A percentile compares a stretch with the other conserved stretches of the same genome.
Conservation (phyloP, 2,113 vertebrate species). For the Heterochromis multidens region DNA sequence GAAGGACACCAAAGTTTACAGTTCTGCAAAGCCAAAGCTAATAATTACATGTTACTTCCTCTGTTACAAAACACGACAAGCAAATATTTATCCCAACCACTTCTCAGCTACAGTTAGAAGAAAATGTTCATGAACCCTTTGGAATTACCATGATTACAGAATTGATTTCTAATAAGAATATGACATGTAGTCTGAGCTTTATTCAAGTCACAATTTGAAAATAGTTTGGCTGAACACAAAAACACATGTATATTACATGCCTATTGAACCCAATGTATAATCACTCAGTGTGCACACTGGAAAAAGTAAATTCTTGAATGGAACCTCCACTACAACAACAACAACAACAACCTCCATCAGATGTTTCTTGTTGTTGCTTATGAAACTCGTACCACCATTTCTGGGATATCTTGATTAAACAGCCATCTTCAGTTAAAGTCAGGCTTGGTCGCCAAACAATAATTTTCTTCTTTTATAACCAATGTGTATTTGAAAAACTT, state of each 20-base stretch:
- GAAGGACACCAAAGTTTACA: conserved; percentile 22
- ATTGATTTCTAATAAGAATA: background rate
- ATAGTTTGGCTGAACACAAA: background rate
- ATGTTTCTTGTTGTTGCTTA: background rate
- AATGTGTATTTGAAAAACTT: background rate
- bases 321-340: background rate
- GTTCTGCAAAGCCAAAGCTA: conserved; percentile 5
- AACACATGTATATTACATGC: background rate
- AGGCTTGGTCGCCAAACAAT: background rate
- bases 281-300: background rate
- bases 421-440: background rate
- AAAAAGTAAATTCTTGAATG: background rate
- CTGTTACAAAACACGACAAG: conserved; percentile 14
- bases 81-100: conserved; percentile 54
- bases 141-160: background rate
- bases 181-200: background rate
- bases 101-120: conserved; percentile 6
- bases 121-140: background rate
- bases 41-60: conserved; percentile 42
- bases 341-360: background rate
- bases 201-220: background rate
- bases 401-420: background rate
- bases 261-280: background rate
- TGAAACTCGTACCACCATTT: background rate
- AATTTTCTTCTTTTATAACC: background rate